Base-by-base conservation (phyloP, 2,113 vertebrate genomes). In the Onychorhynchus coronatus region DNA sequence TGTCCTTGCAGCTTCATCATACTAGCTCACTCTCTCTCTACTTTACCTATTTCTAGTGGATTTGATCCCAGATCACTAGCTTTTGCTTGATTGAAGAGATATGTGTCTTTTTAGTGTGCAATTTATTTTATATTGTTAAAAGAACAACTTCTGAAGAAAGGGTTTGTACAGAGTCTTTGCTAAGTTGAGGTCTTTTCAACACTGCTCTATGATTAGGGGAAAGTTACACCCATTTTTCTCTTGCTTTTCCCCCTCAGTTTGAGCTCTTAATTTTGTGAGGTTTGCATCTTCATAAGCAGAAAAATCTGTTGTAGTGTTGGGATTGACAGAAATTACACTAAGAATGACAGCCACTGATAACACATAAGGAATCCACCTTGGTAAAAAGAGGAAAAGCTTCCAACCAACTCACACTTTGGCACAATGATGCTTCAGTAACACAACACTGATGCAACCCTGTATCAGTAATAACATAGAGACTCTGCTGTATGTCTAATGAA, bases 191-290 rank as follows among this genome's bases (percentile, higher is more conserved):
- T 44, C 19, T 65, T 82, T 46, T 72, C 37, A 65, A 65, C 5
- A 14, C 16, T 0, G 0, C 39, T 55, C 39, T 71, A 11, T 5
- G 23, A 5, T 53, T 91, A 90, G 39, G 11, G 18, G 11, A 63
- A 80, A 74, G 15, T 25, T 10, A 63, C 6, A 75, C 5, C 3
- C 33, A 31, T 44, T 83, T 68, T 76, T 41, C n/a, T 83, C 31
- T 10, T 44, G 33, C 12, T 87, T 75, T 93, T 49, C 5, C 47
- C 39, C 50, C 31, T 47, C 56, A 71, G 3, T 59, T 42, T 67
- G 25, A 92, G 50, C n/a, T 77, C 75, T 80, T 66, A 56, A 56
- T 28, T 67, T 76, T 1, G 5, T 8, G 25, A 83, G 7, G 53
- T 93, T 77, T 71, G 1, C 23, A 50, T 33, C 47, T 75, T 58